These are phyloP conservation scores for Elegia similella DNA, from an alignment of 2,888 invertebrate species.

Conservation along the genomic window DNA sequence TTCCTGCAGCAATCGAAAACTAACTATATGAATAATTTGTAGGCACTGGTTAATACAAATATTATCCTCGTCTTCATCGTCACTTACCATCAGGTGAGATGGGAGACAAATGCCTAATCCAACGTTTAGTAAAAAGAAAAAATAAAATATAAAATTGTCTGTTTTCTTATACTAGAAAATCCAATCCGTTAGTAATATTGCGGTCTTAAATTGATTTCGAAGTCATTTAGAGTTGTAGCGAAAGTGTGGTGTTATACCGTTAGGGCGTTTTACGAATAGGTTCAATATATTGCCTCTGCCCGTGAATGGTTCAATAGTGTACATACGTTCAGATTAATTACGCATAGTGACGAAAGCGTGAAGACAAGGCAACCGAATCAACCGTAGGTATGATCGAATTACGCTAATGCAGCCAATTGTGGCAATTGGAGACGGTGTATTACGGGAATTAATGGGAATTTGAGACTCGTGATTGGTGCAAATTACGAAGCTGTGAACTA, in stretches of 20 bases:
- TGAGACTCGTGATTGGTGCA: background rate
- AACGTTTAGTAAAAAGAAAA: too few relatives aligned
- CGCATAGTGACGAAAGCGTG: constrained; percentile 19
- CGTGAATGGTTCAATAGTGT: background rate
- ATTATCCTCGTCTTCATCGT: too few relatives aligned
- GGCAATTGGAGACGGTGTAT: background rate
- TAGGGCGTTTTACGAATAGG: background rate
- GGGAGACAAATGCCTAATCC: too few relatives aligned
- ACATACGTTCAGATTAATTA: constrained; percentile 28
- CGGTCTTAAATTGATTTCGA: too few relatives aligned
- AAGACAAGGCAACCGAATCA: constrained; percentile 12
- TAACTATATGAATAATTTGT: too few relatives aligned
- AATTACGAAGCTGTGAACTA: background rate
- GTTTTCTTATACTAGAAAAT: too few relatives aligned
- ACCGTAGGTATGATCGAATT: constrained; percentile 5
- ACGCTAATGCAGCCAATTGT: constrained; percentile 9
- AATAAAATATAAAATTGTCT: too few relatives aligned
- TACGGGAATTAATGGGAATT: background rate
- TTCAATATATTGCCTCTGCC: background rate
- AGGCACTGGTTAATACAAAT: too few relatives aligned
- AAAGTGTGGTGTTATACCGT: background rate
- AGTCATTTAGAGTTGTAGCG: background rate
- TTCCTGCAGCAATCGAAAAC: too few relatives aligned
- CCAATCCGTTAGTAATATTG: too few relatives aligned
- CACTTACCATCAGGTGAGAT: too few relatives aligned